Base-by-base conservation (phyloP, 2,113 vertebrate genomes). In the Hyaena hyaena region DNA sequence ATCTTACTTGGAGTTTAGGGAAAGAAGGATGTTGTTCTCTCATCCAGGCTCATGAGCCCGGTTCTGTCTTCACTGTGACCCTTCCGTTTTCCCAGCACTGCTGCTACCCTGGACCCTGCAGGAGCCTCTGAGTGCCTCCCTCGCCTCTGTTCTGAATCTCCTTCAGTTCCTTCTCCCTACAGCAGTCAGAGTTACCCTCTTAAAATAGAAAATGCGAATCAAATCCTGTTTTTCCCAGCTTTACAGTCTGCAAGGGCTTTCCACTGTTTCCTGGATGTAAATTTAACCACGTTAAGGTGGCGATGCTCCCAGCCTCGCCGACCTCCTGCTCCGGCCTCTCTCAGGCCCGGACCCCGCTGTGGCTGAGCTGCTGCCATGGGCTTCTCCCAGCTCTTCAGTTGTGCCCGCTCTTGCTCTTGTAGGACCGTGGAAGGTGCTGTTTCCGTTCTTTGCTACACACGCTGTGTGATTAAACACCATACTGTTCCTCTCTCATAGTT, bases 31-130 rank as follows among this genome's bases (percentile, higher is more conserved):
- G 66, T 63, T 17, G n/a, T 31, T 24, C 50, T 90, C 31, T 90
- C 88, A 26, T 48, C 39, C n/a, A 63, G 24, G 61, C 48, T 73
- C 74, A 19, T 7, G 81, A 92, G 17, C 58, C 53, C 4, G 7
- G 5, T 55, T 74, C 28, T 19, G 3, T 53, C 58, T 31, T 55
- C 11, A 14, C 43, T 6, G 26, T 61, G 26, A 31, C 11, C 35
- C 45, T 26, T 63, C 65, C 8, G 0, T 7, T 43, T 81, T 53
- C 69, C 76, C 9, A 0, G 16, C 0, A 11, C 28, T 10, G 0
- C 58, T 15, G 63, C 21, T 77, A 6, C 19, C 39, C 50, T 23
- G 50, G 23, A 8, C 16, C 17, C 58, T 3, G 0, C 8, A 10
- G 10, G 53, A 16, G 28, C 50, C 11, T n/a, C 53, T 28, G 0